Conservation (phyloP, 2,888 invertebrate genomes). For the Mystacides longicornis region DNA sequence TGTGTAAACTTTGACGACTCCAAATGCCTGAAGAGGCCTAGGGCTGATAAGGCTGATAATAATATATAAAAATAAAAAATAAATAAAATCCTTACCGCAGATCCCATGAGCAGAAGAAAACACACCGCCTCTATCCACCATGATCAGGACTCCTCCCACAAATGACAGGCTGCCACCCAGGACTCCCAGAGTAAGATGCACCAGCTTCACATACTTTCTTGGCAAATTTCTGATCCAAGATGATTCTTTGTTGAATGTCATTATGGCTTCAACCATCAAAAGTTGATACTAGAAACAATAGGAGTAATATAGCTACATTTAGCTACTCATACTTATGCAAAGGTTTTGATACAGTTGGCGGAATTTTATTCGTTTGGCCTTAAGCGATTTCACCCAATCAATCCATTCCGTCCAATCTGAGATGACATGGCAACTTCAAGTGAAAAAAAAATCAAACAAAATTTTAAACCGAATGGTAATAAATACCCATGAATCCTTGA, state of each 20-base stretch:
- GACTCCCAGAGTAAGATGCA: not conserved
- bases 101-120: slow-evolving; percentile 8
- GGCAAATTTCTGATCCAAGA: not conserved
- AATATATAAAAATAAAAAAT: not conserved
- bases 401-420: no score
- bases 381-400: no score
- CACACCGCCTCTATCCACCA: slow-evolving; percentile 1
- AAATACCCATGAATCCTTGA: no score
- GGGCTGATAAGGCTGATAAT: not conserved
- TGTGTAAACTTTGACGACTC: not conserved
- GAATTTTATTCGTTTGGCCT: no score
- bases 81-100: slow-evolving; percentile 7
- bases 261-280: slow-evolving; percentile 10
- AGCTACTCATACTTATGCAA: no score
- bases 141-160: not conserved
- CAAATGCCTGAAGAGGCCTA: no score
- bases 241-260: slow-evolving; percentile 9
- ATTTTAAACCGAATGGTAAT: no score
- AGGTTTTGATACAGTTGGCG: no score
- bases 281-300: slow-evolving; percentile 12
- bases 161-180: not conserved
- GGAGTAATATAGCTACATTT: no score
- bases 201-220: not conserved
- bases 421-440: no score
- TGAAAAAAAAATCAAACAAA: no score